phyloP scores from a whole-genome alignment of 2,888 invertebrate genomes.

The Leptinotarsa peninsularis region DNA sequence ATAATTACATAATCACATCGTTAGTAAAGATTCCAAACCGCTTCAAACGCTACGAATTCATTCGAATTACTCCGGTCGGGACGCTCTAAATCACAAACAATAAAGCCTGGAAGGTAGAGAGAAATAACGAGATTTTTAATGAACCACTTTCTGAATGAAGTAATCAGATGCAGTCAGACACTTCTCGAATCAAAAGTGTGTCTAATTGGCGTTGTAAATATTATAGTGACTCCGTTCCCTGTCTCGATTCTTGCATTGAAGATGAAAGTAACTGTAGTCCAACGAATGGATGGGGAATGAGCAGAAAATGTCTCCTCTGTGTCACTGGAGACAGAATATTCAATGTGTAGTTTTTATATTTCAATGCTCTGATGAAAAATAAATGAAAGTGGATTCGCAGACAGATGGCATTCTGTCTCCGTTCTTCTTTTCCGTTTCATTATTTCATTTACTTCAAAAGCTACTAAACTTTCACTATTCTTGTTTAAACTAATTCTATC shows the following conservation, averaged over 20 bases:
- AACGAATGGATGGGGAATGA: neutral
- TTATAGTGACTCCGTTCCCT: neutral
- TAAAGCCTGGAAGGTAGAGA: neutral
- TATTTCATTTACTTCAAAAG: too few species aligned
- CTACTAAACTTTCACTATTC: too few species aligned
- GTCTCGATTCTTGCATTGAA: neutral
- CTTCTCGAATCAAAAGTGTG: neutral
- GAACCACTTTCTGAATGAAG: slow-evolving; percentile 15
- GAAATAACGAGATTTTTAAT: slow-evolving; percentile 15
- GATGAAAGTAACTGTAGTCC: neutral
- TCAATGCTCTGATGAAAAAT: too few species aligned
- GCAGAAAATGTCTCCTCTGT: too few species aligned
- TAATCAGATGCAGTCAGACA: slow-evolving; percentile 19
- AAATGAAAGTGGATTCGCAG: too few species aligned
- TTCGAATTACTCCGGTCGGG: neutral
- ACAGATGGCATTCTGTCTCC: too few species aligned
- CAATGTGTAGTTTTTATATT: too few species aligned
- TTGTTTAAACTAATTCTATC: too few species aligned
- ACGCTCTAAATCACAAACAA: slow-evolving; percentile 13
- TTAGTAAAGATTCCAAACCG: slow-evolving; percentile 6
- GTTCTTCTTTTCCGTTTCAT: too few species aligned
- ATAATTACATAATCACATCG: neutral
- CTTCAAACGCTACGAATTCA: neutral
- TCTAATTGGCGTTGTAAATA: slow-evolving; percentile 3
- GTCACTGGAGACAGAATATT: too few species aligned